Evolutionary conservation across 2,113 vertebrate species (phyloP).

Genomic region (Turdus rufiventris): DNA sequence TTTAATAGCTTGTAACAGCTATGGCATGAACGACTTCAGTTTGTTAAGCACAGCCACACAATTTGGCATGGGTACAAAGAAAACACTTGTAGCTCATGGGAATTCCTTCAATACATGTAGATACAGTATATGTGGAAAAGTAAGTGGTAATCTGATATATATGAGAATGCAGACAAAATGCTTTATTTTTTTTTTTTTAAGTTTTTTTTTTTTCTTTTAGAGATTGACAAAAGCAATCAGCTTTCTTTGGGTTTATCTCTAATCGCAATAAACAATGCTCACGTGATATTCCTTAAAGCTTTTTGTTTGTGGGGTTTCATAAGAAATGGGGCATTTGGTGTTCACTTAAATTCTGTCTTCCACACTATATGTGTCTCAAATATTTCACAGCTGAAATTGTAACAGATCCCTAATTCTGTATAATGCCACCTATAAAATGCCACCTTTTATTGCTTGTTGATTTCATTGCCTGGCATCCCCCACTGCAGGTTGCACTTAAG

Average conservation of each 20-base stretch:
- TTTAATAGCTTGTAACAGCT: conserved; percentile 38
- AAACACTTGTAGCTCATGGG: background rate
- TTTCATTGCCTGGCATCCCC: background rate
- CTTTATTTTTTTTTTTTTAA: background rate
- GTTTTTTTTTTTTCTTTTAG: background rate
- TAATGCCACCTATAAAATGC: background rate
- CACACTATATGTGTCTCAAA: background rate
- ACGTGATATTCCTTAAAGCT: background rate
- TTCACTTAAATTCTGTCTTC: background rate
- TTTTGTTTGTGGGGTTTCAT: background rate
- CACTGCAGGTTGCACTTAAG: background rate
- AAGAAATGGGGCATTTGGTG: background rate
- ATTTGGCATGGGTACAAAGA: background rate
- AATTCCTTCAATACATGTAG: background rate
- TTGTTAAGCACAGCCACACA: background rate
- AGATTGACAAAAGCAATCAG: background rate
- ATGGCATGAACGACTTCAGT: background rate
- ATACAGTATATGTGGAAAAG: background rate
- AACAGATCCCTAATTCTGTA: background rate
- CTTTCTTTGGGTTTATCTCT: background rate
- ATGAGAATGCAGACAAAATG: background rate
- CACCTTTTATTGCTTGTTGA: background rate
- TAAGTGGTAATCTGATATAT: background rate
- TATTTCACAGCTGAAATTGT: background rate
- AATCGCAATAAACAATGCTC: background rate